Evolutionary conservation across 2,113 vertebrate species (phyloP), one percentile per base, ranked within the genome.

Genomic region (Caracal caracal): DNA sequence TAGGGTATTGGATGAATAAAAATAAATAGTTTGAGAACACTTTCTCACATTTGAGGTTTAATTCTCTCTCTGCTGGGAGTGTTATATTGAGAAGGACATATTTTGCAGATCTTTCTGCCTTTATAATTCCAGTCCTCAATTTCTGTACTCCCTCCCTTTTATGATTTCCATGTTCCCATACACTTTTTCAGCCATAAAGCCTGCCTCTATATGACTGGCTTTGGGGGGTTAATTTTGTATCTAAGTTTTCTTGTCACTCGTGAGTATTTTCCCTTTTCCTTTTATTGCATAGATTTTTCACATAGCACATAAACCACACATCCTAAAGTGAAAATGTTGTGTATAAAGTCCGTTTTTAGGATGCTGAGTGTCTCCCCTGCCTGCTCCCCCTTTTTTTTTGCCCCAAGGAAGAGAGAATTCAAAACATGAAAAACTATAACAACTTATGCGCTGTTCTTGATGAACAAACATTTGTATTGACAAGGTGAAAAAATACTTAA

Each of bases 381-480:
- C 37, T 13, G 37, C 68, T 35, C 17, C 24, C 24, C 40, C 40
- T 73, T 40, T 71, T 53, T 70, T 88, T 88, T 75, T 81, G 51
- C 70, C 96, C 80, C 0, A 0, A 92, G 80, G 75, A 96, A 86
- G 83, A 95, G 43, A 83, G 84, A 92, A 68, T 53, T 84, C 61
- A 92, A 97, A 84, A 66, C 33, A 61, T 53, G 83, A 96, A 95
- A 85, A 53, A 66, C 22, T 40, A 5, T 87, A 85, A 76, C 94
- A 96, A 92, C 61, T 59, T 92, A 87, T 40, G 28, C n/a, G 22
- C 70, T 78, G 79, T 35, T 93, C 96, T 84, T 92, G 79, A 73
- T 97, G 86, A 96, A 61, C 91, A 95, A 96, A 97, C 87, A 94
- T 97, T 95, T 98, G 65, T 93, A 88, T 16, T 93, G 97, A 97